These are phyloP conservation scores for Zosterops hypoxanthus DNA, from an alignment of 2,113 vertebrate genomes.

Conservation along the genomic window DNA sequence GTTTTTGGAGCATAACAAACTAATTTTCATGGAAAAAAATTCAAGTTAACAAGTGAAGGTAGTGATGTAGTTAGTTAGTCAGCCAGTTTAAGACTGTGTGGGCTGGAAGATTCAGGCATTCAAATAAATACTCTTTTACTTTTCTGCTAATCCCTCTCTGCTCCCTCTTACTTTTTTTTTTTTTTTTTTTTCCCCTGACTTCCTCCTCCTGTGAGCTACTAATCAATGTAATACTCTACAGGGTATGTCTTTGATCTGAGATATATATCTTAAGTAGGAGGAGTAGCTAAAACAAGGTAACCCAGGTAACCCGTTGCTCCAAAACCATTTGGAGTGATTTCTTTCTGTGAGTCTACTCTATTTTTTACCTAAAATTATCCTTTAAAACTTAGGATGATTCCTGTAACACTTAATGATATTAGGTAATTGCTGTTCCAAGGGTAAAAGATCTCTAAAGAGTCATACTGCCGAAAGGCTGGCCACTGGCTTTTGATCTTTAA, in stretches of 20 bases:
- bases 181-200: fast-evolving
- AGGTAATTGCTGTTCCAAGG: background rate
- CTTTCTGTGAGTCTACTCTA: background rate
- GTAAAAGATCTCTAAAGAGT: background rate
- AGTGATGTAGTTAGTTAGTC: background rate
- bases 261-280: background rate
- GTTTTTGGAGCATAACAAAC: background rate
- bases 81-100: background rate
- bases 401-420: background rate
- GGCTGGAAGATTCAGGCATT: background rate
- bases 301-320: background rate
- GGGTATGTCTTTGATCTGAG: background rate
- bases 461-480: background rate
- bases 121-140: conserved; percentile 21
- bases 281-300: background rate
- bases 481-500: background rate
- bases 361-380: background rate
- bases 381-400: background rate
- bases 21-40: background rate
- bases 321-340: background rate
- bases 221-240: background rate
- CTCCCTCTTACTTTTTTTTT: background rate
- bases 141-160: conserved; percentile 22
- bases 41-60: background rate
- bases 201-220: background rate